Conservation (phyloP, 2,888 invertebrate species). For the Epinotia nisella region DNA sequence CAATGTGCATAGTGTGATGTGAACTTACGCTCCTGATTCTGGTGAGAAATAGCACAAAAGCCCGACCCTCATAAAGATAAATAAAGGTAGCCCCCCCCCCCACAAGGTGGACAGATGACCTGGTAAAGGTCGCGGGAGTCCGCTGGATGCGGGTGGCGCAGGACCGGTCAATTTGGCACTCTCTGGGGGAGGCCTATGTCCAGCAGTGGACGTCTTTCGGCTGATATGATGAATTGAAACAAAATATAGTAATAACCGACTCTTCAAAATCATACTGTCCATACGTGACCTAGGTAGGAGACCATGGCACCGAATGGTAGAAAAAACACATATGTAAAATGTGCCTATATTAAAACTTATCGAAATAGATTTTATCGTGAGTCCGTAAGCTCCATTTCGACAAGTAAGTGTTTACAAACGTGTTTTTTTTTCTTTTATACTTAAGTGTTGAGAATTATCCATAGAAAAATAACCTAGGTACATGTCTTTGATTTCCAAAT, state of each 20-base stretch:
- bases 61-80: too few species aligned
- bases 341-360: not conserved
- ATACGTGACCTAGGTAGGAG: not conserved
- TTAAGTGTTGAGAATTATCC: not conserved
- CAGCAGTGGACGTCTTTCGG: too few species aligned
- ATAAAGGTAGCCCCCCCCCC: too few species aligned
- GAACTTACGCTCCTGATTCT: too few species aligned
- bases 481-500: not conserved
- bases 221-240: too few species aligned
- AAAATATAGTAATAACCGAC: not conserved
- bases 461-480: not conserved
- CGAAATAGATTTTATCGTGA: not conserved
- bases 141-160: too few species aligned
- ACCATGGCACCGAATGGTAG: not conserved
- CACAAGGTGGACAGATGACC: too few species aligned
- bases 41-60: too few species aligned
- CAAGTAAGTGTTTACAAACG: not conserved
- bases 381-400: not conserved
- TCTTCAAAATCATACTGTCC: not conserved
- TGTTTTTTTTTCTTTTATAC: not conserved
- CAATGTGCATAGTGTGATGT: too few species aligned
- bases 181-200: too few species aligned
- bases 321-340: not conserved
- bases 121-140: too few species aligned
- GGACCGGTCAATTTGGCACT: too few species aligned